Base-by-base conservation (phyloP, 2,113 vertebrate genomes). In the Andinoacara biseriatus region DNA sequence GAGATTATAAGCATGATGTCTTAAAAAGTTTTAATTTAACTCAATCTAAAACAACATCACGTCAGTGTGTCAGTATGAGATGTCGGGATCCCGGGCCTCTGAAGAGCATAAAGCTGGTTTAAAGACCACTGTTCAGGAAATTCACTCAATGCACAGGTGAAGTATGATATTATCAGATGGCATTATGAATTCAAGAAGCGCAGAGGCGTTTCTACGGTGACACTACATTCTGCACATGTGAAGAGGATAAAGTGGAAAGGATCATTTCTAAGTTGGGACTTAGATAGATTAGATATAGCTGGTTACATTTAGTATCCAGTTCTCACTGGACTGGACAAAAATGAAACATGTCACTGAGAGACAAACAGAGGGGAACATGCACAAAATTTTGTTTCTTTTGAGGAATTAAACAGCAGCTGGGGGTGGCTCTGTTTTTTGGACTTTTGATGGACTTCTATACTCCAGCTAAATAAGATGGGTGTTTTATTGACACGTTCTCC, bases 101-200 rank as follows among this genome's bases (percentile, higher is more conserved):
- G 22, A 80, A 17, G 58, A 31, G 54, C 38, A 24, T 56, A 29
- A 24, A 15, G 29, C 31, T 57, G 35, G 17, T 6, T 54, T 3
- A 58, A 79, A 49, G 49, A 35, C 11, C 22, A 54, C 26, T 74
- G 24, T 65, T 38, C 57, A 58, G 14, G 0, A n/a, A 22, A 52
- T 58, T 56, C 0, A 61, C 38, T 0, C 22, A 10, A 0, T 58
- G 35, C 61, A 46, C 11, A 1, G 9, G 20, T 57, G 10, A 67
- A 29, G 11, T 14, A 40, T 10, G 24, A 33, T 20, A 63, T 56
- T 7, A 33, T n/a, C 46, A 31, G 38, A 20, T 29, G 13, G 10
- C 17, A 52, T 52, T 18, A 52, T 52, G 46, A 72, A 54, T 33
- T 54, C 1, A 52, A 31, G 2, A 72, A 67, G 63, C 63, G 26